Percentiles rank a stretch among this genome's conserved stretches.
Evolutionary conservation across 2,113 vertebrate species (phyloP).

Genomic region (Morone saxatilis): DNA sequence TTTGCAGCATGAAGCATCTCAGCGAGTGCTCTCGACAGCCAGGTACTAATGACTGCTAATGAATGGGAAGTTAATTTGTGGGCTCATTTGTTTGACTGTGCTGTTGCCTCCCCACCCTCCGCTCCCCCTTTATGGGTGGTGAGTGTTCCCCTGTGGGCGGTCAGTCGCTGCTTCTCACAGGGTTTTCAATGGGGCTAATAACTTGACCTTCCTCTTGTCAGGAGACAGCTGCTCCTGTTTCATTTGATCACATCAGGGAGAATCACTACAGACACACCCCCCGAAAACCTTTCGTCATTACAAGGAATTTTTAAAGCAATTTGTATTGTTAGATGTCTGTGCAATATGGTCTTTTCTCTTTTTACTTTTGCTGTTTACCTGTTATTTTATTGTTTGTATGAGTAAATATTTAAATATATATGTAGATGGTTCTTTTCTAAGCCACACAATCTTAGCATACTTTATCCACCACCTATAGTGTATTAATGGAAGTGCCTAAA

Average conservation of each 20-base stretch:
- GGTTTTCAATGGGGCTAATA: constrained; percentile 54
- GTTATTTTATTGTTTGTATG: background rate
- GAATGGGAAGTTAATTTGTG: constrained; percentile 69
- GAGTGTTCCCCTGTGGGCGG: constrained; percentile 44
- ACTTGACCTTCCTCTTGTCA: constrained; percentile 65
- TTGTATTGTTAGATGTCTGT: background rate
- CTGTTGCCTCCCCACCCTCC: constrained; percentile 38
- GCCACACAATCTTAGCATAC: background rate
- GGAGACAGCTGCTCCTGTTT: constrained; percentile 51
- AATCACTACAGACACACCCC: too few species aligned
- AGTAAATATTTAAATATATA: background rate
- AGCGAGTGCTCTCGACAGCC: constrained; percentile 56
- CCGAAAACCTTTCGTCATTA: constrained; percentile 9
- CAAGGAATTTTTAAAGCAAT: background rate
- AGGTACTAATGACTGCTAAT: constrained; percentile 76
- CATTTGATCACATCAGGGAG: constrained; percentile 14
- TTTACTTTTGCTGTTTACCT: background rate
- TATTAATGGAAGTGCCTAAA: background rate
- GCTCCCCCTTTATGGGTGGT: constrained; percentile 9
- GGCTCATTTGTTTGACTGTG: constrained; percentile 59
- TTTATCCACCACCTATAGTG: background rate
- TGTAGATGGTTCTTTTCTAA: too few species aligned
- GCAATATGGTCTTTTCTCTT: background rate
- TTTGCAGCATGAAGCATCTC: constrained; percentile 47
- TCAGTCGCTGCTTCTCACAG: constrained; percentile 39